Conservation (phyloP, 2,797 vertebrate genomes). For the Sebastes flavidus region DNA sequence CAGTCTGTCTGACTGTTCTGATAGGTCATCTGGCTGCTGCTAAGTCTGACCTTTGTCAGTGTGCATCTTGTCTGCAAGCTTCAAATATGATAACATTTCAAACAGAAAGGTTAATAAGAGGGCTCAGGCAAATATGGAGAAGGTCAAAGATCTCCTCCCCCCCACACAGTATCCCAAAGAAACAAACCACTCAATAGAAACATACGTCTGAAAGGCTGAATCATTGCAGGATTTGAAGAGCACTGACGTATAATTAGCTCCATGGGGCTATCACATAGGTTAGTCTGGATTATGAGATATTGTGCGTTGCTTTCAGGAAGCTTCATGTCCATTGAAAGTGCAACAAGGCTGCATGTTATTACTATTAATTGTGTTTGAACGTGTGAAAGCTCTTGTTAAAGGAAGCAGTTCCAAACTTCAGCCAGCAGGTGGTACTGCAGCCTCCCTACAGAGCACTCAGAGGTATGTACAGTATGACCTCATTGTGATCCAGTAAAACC, state of each 20-base stretch:
- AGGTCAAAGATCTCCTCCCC: conserved; percentile 67
- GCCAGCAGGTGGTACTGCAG: conserved; percentile 51
- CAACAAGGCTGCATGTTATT: background rate
- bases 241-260: conserved; percentile 29
- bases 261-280: background rate
- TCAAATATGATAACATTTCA: conserved; percentile 75
- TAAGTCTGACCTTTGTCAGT: conserved; percentile 76
- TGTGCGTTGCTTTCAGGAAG: background rate
- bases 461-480: conserved; percentile 3
- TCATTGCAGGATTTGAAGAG: background rate
- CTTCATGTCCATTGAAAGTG: background rate
- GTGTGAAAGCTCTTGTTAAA: background rate
- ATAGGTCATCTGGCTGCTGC: conserved; percentile 62
- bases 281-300: background rate
- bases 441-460: conserved; percentile 8
- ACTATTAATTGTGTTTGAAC: background rate
- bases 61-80: conserved; percentile 46
- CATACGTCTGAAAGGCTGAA: conserved; percentile 1
- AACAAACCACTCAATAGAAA: conserved; percentile 31
- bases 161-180: background rate
- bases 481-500: conserved; percentile 36
- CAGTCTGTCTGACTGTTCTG: conserved; percentile 46
- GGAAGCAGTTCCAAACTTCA: background rate
- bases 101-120: conserved; percentile 82
- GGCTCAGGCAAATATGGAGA: conserved; percentile 55